Percentiles rank a stretch among this genome's conserved stretches.
These are phyloP conservation scores for Protonemura montana DNA, from an alignment of 2,888 invertebrate genomes.

Conservation along the genomic window DNA sequence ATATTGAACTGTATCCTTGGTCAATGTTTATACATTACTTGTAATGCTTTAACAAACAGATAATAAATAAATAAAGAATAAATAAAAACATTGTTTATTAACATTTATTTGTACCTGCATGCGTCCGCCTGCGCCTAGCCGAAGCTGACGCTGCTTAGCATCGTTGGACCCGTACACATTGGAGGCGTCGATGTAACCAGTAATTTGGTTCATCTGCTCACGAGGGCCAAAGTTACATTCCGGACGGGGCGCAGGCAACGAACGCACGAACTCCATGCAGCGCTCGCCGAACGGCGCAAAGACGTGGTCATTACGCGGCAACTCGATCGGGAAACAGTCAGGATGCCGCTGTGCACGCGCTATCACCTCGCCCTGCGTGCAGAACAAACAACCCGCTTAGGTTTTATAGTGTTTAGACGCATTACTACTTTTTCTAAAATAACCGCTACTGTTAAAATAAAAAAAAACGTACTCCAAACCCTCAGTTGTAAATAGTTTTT, in stretches of 20 bases:
- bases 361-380: slow-evolving; percentile 53
- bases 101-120: slow-evolving; percentile 63
- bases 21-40: too few species aligned
- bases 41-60: too few species aligned
- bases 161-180: slow-evolving; percentile 75
- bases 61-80: too few species aligned
- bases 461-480: too few species aligned
- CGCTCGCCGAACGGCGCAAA: slow-evolving; percentile 57
- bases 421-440: too few species aligned
- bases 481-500: too few species aligned
- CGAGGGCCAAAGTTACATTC: slow-evolving; percentile 62
- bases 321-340: slow-evolving; percentile 57
- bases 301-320: slow-evolving; percentile 58
- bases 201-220: slow-evolving; percentile 76
- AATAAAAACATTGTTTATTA: too few species aligned
- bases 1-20: too few species aligned
- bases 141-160: slow-evolving; percentile 65
- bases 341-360: slow-evolving; percentile 54
- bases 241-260: slow-evolving; percentile 59
- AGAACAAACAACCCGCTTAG: too few species aligned
- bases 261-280: slow-evolving; percentile 61
- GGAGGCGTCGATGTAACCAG: slow-evolving; percentile 77
- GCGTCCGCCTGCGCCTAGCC: slow-evolving; percentile 69
- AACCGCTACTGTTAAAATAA: too few species aligned
- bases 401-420: too few species aligned